These are phyloP conservation scores for Thaumetopoea pityocampa DNA, from an alignment of 1,140 invertebrate genomes.

Conservation along the genomic window DNA sequence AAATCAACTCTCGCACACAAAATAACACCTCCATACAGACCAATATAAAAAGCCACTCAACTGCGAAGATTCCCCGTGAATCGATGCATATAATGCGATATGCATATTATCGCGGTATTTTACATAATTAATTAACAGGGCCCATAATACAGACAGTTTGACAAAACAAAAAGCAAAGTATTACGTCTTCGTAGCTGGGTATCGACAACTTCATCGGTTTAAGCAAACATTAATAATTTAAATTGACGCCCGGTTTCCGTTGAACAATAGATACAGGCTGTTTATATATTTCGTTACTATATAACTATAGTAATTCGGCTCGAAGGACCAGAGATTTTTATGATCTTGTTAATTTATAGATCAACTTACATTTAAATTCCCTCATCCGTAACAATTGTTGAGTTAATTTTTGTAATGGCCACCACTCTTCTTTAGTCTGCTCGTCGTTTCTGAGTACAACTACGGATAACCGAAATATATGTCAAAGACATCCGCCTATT, in stretches of 20 bases:
- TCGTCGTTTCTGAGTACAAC: too few relatives aligned
- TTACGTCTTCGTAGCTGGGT: slow-evolving; percentile 50
- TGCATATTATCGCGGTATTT: slow-evolving; percentile 71
- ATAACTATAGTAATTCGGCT: too few relatives aligned
- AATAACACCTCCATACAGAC: background rate
- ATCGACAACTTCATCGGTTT: slow-evolving; percentile 60
- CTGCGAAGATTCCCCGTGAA: slow-evolving; percentile 25
- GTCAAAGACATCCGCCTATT: too few relatives aligned
- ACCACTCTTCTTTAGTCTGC: too few relatives aligned
- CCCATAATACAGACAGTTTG: slow-evolving; percentile 44
- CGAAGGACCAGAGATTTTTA: too few relatives aligned
- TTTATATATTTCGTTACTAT: too few relatives aligned
- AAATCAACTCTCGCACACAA: slow-evolving; percentile 1
- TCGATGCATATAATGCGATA: slow-evolving; percentile 56
- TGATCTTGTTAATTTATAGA: too few relatives aligned
- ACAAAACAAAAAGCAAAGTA: slow-evolving; percentile 63
- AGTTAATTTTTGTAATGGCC: too few relatives aligned
- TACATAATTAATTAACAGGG: slow-evolving; percentile 66
- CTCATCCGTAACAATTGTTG: too few relatives aligned
- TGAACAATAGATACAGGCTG: slow-evolving; percentile 20
- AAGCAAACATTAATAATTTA: slow-evolving; percentile 52
- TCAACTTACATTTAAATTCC: too few relatives aligned
- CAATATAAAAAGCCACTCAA: background rate
- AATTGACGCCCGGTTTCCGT: slow-evolving; percentile 42
- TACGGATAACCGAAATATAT: too few relatives aligned